phyloP scores from a whole-genome alignment of 2,888 invertebrate species.

The Drosophila formosana region DNA sequence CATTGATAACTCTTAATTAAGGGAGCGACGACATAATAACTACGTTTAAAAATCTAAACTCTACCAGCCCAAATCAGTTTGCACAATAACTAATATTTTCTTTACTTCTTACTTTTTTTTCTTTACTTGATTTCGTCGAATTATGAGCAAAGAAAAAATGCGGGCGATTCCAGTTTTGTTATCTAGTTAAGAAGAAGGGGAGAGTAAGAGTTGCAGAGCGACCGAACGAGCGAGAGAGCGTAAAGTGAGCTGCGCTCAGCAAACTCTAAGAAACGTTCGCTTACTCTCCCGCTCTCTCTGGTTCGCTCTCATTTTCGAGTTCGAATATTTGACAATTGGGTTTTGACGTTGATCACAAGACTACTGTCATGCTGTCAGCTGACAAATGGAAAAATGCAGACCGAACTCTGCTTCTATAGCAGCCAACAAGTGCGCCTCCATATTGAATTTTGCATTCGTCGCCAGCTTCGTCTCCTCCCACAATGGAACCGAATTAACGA shows the following conservation, averaged over 20 bases:
- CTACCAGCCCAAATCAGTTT: constrained; percentile 16
- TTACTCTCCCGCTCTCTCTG: constrained; percentile 11
- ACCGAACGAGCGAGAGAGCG: neutral
- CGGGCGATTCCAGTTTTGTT: constrained; percentile 54
- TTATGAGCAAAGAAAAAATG: constrained; percentile 33
- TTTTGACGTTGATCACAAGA: constrained; percentile 81
- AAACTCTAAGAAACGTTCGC: constrained; percentile 10
- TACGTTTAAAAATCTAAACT: constrained; percentile 3
- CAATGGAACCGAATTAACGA: neutral
- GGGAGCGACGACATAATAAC: constrained; percentile 1
- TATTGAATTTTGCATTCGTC: constrained; percentile 53
- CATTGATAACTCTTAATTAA: constrained; percentile 40
- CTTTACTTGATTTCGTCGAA: constrained; percentile 6
- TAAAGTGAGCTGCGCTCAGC: constrained; percentile 19
- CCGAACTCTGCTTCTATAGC: constrained; percentile 17
- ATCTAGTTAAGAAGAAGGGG: constrained; percentile 26
- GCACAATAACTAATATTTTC: constrained; percentile 23
- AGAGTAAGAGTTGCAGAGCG: constrained; percentile 13
- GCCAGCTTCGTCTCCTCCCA: neutral
- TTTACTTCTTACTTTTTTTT: constrained; percentile 6
- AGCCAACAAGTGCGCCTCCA: constrained; percentile 48
- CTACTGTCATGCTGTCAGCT: constrained; percentile 80
- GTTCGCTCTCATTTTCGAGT: constrained; percentile 65
- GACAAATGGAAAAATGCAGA: constrained; percentile 67
- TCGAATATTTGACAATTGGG: constrained; percentile 77